Evolutionary conservation across 2,797 vertebrate genomes (phyloP), one percentile per base, ranked within the genome.

Genomic region (Mormyrus hasselquistii): DNA sequence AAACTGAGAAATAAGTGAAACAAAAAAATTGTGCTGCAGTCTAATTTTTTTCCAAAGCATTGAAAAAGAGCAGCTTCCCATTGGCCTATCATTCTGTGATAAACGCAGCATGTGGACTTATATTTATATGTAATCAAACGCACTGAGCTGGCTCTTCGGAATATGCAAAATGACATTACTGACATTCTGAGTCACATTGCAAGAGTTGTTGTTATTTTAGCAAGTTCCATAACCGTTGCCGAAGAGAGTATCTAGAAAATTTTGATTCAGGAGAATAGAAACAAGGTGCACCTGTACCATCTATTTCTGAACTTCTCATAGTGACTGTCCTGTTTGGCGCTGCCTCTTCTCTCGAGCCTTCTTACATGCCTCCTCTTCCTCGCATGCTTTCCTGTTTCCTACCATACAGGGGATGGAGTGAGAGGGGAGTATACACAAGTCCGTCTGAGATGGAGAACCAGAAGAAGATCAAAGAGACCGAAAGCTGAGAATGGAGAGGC

Each of bases 391-490:
- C 14, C 79, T 41, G 52, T 50, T 83, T 53, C 34, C 88, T 84
- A 10, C 55, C 79, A 41, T 19, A 3, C 34, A 22, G 34, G 59
- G 59, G 57, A 89, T 69, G 88, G 57, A 47, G 82, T 86, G 59
- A 47, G 10, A 14, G 59, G 29, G 41, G 53, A 47, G 69, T 7
- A 1, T n/a, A n/a, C 0, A 29, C 34, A 5, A 53, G 50, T 50
- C 73, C 52, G 2, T 38, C 3, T 10, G 29, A 34, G 83, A 8
- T 22, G 73, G 69, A 25, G 25, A 50, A 41, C 7, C 79, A 50
- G 83, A 86, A 52, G 49, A 22, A 73, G 76, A 83, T 52, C 25
- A 88, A 88, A 86, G 57, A 59, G 22, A 69, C n/a, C 14, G 83
- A 86, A 49, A 69, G 7, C 38, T 49, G 53, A 22, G 59, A 76